Percentiles rank a stretch among this genome's conserved stretches.
Evolutionary conservation across 2,797 vertebrate genomes (phyloP).

Genomic region (Falco concolor): DNA sequence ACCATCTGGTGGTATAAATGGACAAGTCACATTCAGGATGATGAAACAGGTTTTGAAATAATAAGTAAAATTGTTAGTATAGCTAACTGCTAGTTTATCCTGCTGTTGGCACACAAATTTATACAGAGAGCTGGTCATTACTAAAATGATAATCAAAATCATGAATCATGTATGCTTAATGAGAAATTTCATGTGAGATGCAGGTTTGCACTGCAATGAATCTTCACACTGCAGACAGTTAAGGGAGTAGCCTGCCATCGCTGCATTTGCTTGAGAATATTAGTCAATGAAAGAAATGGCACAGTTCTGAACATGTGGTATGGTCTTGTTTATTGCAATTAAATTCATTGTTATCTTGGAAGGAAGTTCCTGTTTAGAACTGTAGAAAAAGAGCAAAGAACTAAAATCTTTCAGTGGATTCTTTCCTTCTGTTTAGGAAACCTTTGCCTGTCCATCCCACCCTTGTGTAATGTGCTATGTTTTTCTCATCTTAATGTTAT

Average conservation of each 20-base stretch:
- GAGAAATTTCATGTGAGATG: background rate
- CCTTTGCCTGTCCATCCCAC: background rate
- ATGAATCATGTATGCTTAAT: background rate
- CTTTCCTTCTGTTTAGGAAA: background rate
- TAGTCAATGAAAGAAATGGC: background rate
- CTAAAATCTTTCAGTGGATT: background rate
- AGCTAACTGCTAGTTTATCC: background rate
- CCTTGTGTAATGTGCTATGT: background rate
- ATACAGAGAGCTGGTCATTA: background rate
- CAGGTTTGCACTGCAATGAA: background rate
- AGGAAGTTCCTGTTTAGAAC: background rate
- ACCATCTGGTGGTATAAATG: background rate
- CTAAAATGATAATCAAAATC: background rate
- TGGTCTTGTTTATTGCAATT: background rate
- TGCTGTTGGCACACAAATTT: background rate
- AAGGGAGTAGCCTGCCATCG: background rate
- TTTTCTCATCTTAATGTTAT: background rate
- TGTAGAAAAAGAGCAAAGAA: background rate
- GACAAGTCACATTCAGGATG: background rate
- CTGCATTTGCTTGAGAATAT: background rate
- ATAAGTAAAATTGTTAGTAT: background rate
- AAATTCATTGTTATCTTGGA: background rate
- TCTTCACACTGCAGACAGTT: background rate
- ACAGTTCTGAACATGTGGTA: background rate
- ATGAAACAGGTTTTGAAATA: background rate